Evolutionary conservation across 2,797 vertebrate species (phyloP).

Genomic region (Pempheris klunzingeri): DNA sequence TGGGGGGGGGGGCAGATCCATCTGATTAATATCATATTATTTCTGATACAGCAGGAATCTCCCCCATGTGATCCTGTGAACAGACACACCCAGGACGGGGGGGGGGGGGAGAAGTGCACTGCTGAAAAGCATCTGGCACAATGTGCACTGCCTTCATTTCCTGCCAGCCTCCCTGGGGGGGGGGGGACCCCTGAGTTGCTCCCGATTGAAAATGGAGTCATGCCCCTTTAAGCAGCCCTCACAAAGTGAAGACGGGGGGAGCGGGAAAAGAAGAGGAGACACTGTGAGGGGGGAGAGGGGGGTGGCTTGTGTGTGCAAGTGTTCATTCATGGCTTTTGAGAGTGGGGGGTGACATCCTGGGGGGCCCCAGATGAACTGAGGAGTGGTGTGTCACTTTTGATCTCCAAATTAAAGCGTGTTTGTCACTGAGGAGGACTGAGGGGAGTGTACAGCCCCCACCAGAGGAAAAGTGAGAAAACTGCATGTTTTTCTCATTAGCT

Average conservation of each 20-base stretch:
- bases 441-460: no score
- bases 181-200: conserved; percentile 85
- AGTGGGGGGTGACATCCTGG: conserved; percentile 64
- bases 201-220: conserved; percentile 90
- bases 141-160: conserved; percentile 89
- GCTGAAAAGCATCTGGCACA: conserved; percentile 87
- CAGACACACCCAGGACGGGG: conserved; percentile 47
- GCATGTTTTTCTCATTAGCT: conserved; percentile 40
- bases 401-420: conserved; percentile 80
- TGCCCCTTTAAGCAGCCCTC: conserved; percentile 90
- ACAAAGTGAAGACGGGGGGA: conserved; percentile 82
- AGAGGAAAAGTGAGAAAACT: conserved; percentile 29
- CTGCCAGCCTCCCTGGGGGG: conserved; percentile 84
- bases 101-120: conserved; percentile 38
- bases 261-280: conserved; percentile 76
- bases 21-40: no score
- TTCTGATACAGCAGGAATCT: no score
- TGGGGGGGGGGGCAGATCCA: no score
- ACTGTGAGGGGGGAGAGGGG: conserved; percentile 66
- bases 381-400: conserved; percentile 78
- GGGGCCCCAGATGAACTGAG: conserved; percentile 75
- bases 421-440: conserved; percentile 41
- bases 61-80: conserved; percentile 28
- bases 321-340: conserved; percentile 81
- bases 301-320: conserved; percentile 68